Base-by-base conservation (phyloP, 2,797 vertebrate species). In the Phyllotis vaccarum region DNA sequence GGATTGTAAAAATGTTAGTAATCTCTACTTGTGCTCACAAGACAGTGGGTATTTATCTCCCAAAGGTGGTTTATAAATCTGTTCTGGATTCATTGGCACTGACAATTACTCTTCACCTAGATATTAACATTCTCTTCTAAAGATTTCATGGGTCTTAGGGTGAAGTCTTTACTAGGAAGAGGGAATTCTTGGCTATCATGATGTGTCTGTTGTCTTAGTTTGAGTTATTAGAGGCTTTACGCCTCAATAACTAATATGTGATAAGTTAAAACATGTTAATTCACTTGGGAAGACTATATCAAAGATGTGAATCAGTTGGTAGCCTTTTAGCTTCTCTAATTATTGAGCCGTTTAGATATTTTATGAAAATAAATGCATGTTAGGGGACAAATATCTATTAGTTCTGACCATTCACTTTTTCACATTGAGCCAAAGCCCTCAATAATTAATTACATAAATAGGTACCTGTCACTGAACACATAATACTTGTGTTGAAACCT, bases 351-450 rank as follows among this genome's bases (percentile, higher is more conserved):
- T 22, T 88, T 85, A 76, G 66, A 81, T 86, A 93, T 89, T 86
- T 68, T 74, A 74, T 94, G 56, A 91, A 95, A 94, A 93, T 75
- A 93, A 94, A 88, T 88, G 13, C 19, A 60, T 94, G 62, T 96
- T 89, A 81, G 90, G 21, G n/a, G 27, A 46, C 85, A 79, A 86
- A 49, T 79, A 91, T 94, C 54, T 29, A 6, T 43, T 31, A 43
- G 17, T 89, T 89, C 74, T 95, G 14, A 86, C 85, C 2, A 12
- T 87, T 75, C 86, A 0, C 60, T 83, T 95, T 95, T 96, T 97
- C 78, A 89, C 93, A 13, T 70, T 24, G 52, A 37, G 91, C 75
- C 24, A 83, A 78, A 79, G 49, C 37, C 27, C n/a, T 87, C 12
- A 37, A 2, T 90, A 80, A 90, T 46, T 76, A 86, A 49, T 92